phyloP scores from a whole-genome alignment of 2,113 vertebrate genomes.

The Oncorhynchus kisutch region DNA sequence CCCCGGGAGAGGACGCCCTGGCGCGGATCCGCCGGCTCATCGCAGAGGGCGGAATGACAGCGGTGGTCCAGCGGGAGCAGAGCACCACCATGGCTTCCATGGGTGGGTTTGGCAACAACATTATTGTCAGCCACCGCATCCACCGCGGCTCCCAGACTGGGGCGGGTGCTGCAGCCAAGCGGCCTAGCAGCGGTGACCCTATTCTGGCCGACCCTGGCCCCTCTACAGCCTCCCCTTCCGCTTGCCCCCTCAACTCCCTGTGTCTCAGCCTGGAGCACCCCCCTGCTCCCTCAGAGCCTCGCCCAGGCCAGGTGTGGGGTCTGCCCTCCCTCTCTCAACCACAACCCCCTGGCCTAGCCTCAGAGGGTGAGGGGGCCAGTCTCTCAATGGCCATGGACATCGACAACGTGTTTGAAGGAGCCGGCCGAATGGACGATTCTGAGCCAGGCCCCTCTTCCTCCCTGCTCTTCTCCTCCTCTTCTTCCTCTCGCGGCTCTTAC shows the following conservation, averaged over 20 bases:
- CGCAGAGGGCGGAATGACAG: slow-evolving; percentile 95
- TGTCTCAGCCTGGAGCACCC: slow-evolving; percentile 18
- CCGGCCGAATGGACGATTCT: slow-evolving; percentile 35
- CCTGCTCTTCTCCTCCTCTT: slow-evolving; percentile 53
- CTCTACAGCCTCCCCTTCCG: slow-evolving; percentile 22
- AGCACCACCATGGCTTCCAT: slow-evolving; percentile 99
- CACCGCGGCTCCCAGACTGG: slow-evolving; percentile 96
- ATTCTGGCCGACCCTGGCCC: slow-evolving; percentile 59
- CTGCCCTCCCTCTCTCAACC: slow-evolving; percentile 23
- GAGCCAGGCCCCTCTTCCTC: slow-evolving; percentile 52
- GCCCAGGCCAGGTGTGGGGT: slow-evolving; percentile 31
- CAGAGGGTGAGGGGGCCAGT: not conserved
- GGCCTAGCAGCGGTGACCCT: slow-evolving; percentile 40
- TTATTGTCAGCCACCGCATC: slow-evolving; percentile 97
- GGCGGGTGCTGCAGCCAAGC: slow-evolving; percentile 63
- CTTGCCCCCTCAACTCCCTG: slow-evolving; percentile 24
- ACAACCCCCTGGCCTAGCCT: slow-evolving; percentile 13
- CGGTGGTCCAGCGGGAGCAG: slow-evolving; percentile 96
- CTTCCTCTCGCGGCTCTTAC: slow-evolving; percentile 54
- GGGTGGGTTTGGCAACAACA: slow-evolving; percentile 98
- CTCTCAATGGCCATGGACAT: slow-evolving; percentile 38
- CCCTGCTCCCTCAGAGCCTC: slow-evolving; percentile 5
- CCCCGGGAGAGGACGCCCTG: slow-evolving; percentile 85
- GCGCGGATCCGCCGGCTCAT: slow-evolving; percentile 93
- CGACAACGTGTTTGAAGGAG: slow-evolving; percentile 59